phyloP scores from a whole-genome alignment of 1,140 invertebrate genomes.

The Pseudomyrmex dendroicus region DNA sequence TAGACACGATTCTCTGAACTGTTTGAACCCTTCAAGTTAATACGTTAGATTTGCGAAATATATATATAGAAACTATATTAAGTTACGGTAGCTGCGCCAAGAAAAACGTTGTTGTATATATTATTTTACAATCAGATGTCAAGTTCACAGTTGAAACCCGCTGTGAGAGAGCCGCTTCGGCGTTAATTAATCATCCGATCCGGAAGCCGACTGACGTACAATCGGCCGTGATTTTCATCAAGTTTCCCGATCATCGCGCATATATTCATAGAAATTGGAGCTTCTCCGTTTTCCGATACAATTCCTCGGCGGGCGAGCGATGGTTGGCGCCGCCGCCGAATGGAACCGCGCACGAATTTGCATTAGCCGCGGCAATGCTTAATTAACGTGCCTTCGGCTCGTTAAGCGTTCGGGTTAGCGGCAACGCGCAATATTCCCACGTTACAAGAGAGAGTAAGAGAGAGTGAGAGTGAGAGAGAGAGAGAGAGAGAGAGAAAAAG shows the following conservation, averaged over 20 bases:
- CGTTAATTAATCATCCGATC: slow-evolving; percentile 27
- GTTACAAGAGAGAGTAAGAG: slow-evolving; percentile 34
- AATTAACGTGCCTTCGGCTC: slow-evolving; percentile 61
- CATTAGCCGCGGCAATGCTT: slow-evolving; percentile 54
- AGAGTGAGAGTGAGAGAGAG: no score
- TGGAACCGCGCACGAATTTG: slow-evolving; percentile 53
- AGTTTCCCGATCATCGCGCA: slow-evolving; percentile 32
- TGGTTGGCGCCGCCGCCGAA: slow-evolving; percentile 23
- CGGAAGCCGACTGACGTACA: background rate
- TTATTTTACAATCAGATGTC: background rate
- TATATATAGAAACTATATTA: background rate
- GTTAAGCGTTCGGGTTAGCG: slow-evolving; percentile 54
- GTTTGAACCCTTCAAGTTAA: no score
- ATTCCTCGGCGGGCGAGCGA: slow-evolving; percentile 18
- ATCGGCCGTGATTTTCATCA: background rate
- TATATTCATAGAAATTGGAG: slow-evolving; percentile 52
- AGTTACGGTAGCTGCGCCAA: background rate
- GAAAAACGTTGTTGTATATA: background rate
- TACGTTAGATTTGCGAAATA: no score
- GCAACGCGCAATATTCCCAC: slow-evolving; percentile 59
- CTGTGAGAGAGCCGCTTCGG: background rate
- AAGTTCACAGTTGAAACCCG: no score
- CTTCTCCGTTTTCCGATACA: slow-evolving; percentile 52
- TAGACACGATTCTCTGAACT: no score
- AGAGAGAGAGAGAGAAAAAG: no score